phyloP scores from a whole-genome alignment of 2,888 invertebrate species.

The Apotomis capreana region DNA sequence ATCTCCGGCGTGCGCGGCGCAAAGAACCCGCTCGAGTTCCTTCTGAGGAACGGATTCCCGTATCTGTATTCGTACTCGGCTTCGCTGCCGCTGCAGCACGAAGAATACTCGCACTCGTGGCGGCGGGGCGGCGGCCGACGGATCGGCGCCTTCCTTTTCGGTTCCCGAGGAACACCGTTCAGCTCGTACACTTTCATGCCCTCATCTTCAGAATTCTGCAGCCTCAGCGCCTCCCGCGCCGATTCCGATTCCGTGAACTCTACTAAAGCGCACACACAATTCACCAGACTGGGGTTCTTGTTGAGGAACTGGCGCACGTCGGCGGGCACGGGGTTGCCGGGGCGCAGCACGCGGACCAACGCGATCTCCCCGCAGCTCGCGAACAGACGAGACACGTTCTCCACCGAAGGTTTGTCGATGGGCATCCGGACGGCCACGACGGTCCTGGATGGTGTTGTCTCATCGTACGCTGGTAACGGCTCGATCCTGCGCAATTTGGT shows the following conservation, averaged over 20 bases:
- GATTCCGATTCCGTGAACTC: constrained; percentile 95
- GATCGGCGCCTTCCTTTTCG: constrained; percentile 88
- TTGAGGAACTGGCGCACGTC: constrained; percentile 95
- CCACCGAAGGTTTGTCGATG: constrained; percentile 92
- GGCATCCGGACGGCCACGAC: constrained; percentile 94
- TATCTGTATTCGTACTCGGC: constrained; percentile 79
- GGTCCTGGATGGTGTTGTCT: constrained; percentile 95
- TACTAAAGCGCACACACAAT: constrained; percentile 93
- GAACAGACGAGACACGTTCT: constrained; percentile 95
- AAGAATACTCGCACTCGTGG: constrained; percentile 85
- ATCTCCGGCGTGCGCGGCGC: constrained; percentile 80
- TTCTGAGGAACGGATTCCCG: constrained; percentile 71
- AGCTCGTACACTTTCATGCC: constrained; percentile 90
- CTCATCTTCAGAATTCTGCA: constrained; percentile 83
- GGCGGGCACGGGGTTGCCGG: constrained; percentile 94
- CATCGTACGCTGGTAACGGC: constrained; percentile 94
- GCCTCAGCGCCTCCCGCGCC: constrained; percentile 90
- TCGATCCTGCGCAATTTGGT: constrained; percentile 94
- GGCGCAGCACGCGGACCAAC: constrained; percentile 92
- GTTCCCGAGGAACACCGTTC: constrained; percentile 87
- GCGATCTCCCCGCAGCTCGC: constrained; percentile 95
- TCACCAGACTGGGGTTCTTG: constrained; percentile 94
- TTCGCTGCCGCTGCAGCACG: constrained; percentile 80
- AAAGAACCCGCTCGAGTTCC: constrained; percentile 77
- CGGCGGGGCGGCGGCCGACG: constrained; percentile 85